Evolutionary conservation across 2,113 vertebrate genomes (phyloP).

Genomic region (Percopsis transmontana): DNA sequence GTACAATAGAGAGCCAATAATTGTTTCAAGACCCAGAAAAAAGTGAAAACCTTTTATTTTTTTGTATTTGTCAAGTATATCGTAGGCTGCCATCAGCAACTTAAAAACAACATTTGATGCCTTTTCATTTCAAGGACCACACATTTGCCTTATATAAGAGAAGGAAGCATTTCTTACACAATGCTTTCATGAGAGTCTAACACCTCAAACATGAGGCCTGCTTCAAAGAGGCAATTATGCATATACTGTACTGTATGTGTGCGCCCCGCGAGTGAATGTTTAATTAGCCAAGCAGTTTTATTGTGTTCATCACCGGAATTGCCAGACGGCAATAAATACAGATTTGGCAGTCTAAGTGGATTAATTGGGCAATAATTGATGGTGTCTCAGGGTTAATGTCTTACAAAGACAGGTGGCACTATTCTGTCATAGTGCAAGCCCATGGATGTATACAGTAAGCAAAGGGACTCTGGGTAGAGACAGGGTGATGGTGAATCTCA

Average conservation of each 20-base stretch:
- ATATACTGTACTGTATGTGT: constrained; percentile 6
- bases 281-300: constrained; percentile 44
- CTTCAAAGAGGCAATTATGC: constrained; percentile 11
- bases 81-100: constrained; percentile 23
- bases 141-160: constrained; percentile 22
- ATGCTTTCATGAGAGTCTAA: constrained; percentile 1
- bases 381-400: constrained; percentile 54
- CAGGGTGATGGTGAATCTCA: constrained; percentile 52
- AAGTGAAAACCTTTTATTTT: constrained; percentile 60
- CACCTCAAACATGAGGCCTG: background rate
- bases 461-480: constrained; percentile 51
- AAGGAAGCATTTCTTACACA: constrained; percentile 7
- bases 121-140: background rate
- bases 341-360: constrained; percentile 50
- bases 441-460: background rate
- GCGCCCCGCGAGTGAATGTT: constrained; percentile 32
- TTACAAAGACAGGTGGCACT: constrained; percentile 23
- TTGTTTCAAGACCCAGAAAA: constrained; percentile 49
- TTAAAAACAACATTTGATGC: too few species aligned
- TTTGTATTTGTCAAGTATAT: constrained; percentile 53
- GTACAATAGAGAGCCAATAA: constrained; percentile 62
- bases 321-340: constrained; percentile 58
- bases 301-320: constrained; percentile 54
- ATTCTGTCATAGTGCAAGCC: background rate
- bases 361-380: constrained; percentile 56